A percentile compares a stretch with the other conserved stretches of the same genome.
phyloP scores from a whole-genome alignment of 1,140 invertebrate species.

The Leptinotarsa undecemlineata region DNA sequence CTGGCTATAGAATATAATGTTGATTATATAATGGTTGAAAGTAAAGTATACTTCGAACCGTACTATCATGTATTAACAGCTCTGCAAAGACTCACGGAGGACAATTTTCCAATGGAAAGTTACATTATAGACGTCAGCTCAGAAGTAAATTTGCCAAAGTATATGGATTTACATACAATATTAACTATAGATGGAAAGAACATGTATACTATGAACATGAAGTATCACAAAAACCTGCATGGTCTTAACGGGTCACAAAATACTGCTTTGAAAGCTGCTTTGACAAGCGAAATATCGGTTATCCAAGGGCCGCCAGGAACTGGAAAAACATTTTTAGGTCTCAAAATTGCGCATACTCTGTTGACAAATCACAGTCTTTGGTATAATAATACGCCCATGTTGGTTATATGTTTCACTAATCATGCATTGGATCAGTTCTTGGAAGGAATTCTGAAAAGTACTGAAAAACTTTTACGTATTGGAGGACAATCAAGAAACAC shows the following conservation, averaged over 20 bases:
- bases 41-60: slow-evolving; percentile 70
- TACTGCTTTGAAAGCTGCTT: slow-evolving; percentile 61
- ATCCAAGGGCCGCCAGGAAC: slow-evolving; percentile 84
- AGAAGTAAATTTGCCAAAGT: slow-evolving; percentile 35
- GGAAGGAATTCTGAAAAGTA: slow-evolving; percentile 66
- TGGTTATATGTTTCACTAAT: slow-evolving; percentile 85
- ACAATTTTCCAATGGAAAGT: slow-evolving; percentile 65
- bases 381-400: slow-evolving; percentile 60
- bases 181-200: slow-evolving; percentile 24
- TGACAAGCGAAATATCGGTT: slow-evolving; percentile 69
- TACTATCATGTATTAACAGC: slow-evolving; percentile 67
- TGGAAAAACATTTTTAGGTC: slow-evolving; percentile 76
- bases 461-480: slow-evolving; percentile 68
- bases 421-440: slow-evolving; percentile 89
- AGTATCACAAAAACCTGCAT: slow-evolving; percentile 37
- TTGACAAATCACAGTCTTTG: slow-evolving; percentile 57
- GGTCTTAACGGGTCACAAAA: slow-evolving; percentile 64
- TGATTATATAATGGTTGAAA: slow-evolving; percentile 66
- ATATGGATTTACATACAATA: slow-evolving; percentile 33
- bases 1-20: neutral
- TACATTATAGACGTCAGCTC: slow-evolving; percentile 59
- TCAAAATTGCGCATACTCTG: slow-evolving; percentile 66
- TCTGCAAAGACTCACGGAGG: slow-evolving; percentile 59
- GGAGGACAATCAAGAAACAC: slow-evolving; percentile 72
- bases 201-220: slow-evolving; percentile 20